A percentile compares a stretch with the other conserved stretches of the same genome.
phyloP scores from a whole-genome alignment of 2,888 invertebrate species.

The Xylophagus ater region DNA sequence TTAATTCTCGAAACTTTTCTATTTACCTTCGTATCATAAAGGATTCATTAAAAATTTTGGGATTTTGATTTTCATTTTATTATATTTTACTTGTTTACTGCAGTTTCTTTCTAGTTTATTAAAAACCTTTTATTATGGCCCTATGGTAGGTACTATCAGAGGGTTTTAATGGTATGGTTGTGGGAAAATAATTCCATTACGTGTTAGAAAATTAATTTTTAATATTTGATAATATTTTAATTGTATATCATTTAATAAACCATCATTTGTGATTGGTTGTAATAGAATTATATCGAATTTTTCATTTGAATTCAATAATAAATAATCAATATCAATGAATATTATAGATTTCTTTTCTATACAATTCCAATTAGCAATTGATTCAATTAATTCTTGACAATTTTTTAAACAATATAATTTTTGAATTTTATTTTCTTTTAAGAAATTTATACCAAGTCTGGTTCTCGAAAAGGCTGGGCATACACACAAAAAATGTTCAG shows the following conservation, averaged over 20 bases:
- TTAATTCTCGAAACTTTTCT: too few species aligned
- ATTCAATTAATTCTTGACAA: constrained; percentile 2
- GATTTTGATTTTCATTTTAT: too few species aligned
- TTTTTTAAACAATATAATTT: constrained; percentile 11
- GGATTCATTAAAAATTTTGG: too few species aligned
- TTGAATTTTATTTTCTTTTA: constrained; percentile 11
- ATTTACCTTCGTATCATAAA: too few species aligned
- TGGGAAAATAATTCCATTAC: constrained; percentile 10
- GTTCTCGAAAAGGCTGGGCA: too few species aligned
- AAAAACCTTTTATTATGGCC: too few species aligned
- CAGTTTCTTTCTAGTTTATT: too few species aligned
- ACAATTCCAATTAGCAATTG: constrained; percentile 11
- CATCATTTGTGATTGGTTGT: constrained; percentile 9
- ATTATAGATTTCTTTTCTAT: constrained; percentile 5
- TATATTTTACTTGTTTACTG: too few species aligned
- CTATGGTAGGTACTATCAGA: too few species aligned
- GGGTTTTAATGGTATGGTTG: too few species aligned
- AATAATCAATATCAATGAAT: constrained; percentile 11
- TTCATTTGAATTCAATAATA: neutral
- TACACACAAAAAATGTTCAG: too few species aligned
- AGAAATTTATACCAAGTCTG: constrained; percentile 13
- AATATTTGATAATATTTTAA: constrained; percentile 10
- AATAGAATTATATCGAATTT: constrained; percentile 14
- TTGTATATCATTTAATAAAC: constrained; percentile 7
- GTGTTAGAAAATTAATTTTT: constrained; percentile 2